Conservation (phyloP, 2,888 invertebrate genomes). For the Eupithecia subfuscata region DNA sequence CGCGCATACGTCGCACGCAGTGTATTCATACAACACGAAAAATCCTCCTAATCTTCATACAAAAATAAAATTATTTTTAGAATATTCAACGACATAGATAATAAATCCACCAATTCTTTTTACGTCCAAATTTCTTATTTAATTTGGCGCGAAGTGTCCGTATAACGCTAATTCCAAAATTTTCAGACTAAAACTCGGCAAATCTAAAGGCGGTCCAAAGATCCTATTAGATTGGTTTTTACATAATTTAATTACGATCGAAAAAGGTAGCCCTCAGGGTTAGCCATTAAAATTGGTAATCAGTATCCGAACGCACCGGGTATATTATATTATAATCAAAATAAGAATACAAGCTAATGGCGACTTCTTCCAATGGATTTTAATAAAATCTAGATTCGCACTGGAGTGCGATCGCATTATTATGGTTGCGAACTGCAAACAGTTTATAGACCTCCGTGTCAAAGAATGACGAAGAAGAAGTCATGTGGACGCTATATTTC, state of each 20-base stretch:
- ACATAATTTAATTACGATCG: slow-evolving; percentile 3
- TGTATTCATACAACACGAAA: slow-evolving; percentile 18
- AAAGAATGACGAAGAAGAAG: background rate
- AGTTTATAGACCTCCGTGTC: background rate
- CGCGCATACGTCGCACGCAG: slow-evolving; percentile 54
- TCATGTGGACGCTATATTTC: background rate
- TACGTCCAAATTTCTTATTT: background rate
- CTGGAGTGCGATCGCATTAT: background rate
- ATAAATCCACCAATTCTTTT: background rate
- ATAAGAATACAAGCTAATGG: background rate
- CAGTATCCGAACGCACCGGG: background rate
- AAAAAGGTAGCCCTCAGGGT: slow-evolving; percentile 4
- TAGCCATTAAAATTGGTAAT: slow-evolving; percentile 1
- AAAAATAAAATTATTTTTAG: background rate
- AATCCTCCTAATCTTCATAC: background rate
- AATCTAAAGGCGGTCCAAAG: background rate
- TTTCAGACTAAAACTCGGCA: background rate
- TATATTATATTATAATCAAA: background rate
- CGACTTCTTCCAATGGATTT: background rate
- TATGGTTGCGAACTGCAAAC: background rate
- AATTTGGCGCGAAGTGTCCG: background rate
- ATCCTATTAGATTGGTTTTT: background rate
- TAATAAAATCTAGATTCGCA: background rate
- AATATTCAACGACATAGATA: background rate
- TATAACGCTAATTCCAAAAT: background rate